Base-by-base conservation (phyloP, 2,113 vertebrate species). In the Forbesichthys agassizii region DNA sequence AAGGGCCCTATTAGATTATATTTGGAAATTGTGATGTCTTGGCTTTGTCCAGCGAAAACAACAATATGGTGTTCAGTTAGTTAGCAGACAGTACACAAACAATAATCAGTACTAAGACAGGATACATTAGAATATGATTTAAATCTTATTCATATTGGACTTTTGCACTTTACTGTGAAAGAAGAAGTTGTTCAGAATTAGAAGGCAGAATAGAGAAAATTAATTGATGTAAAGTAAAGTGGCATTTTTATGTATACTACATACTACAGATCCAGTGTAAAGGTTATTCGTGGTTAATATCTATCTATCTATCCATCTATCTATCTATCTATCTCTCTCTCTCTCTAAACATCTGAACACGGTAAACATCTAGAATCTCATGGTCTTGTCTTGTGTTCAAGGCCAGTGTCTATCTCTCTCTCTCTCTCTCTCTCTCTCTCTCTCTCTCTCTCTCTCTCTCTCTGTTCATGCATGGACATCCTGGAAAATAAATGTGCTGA, bases 401-500 rank as follows among this genome's bases (percentile, higher is more conserved):
- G 72, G 75, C 67, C 57, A 16, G 60, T 61, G 69, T 58, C 68
- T 13, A 36, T 46, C 49, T 1, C 0, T 83, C 0, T 84, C 60
- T 48, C 60, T 61, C 60, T 62, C 46, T 18, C 61, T 18, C 48
- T 42, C 13, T 46, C 51, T 54, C 60, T 60, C 75, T 64, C 66
- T 58, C 64, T 78, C 63, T 59, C 48, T 9, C 48, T 54, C 20
- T 8, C 88, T 79, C 82, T 88, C 90, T 90, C 81, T 92, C 84
- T 79, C 75, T 82, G 46, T 91, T 88, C 80, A 67, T 52, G 1
- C 69, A 20, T 74, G 78, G 87, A 87, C 80, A 80, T 90, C 86
- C 49, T 68, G 87, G 84, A 91, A 91, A 86, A 90, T 89, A 88
- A 81, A 86, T 71, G 85, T 84, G 74, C 85, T 75, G 81, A 88